Percentiles rank a stretch among this genome's conserved stretches.
phyloP scores from a whole-genome alignment of 2,888 invertebrate genomes.

The Conistra vaccinii region DNA sequence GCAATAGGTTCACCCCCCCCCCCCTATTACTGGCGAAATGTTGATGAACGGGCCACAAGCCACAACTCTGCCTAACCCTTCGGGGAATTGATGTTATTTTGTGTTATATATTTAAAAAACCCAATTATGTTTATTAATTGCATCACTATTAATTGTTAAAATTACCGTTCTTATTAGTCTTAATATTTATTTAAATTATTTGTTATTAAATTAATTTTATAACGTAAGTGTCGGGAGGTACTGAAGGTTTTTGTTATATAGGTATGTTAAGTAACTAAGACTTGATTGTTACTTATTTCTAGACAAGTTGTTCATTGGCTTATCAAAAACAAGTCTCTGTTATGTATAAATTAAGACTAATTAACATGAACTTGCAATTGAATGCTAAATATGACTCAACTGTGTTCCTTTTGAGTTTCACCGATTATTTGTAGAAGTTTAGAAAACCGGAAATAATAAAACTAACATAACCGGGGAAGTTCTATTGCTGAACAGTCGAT shows the following conservation, averaged over 20 bases:
- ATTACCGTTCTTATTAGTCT: not conserved
- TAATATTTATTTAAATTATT: slow-evolving; percentile 8
- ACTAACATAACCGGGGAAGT: not conserved
- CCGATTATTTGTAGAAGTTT: too few species aligned
- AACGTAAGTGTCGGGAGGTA: not conserved
- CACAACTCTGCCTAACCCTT: too few species aligned
- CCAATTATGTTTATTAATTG: not conserved
- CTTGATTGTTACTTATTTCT: not conserved
- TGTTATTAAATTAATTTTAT: slow-evolving; percentile 11
- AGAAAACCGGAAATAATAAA: not conserved
- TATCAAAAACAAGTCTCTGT: not conserved
- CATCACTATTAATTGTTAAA: not conserved
- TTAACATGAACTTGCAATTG: not conserved
- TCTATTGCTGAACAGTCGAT: not conserved
- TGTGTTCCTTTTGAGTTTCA: not conserved
- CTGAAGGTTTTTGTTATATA: not conserved
- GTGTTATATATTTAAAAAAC: too few species aligned
- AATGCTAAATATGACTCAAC: not conserved
- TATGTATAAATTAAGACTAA: not conserved
- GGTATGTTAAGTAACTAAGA: not conserved
- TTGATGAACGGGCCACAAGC: too few species aligned
- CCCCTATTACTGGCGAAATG: too few species aligned
- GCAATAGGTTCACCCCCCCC: too few species aligned
- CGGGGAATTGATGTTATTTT: too few species aligned
- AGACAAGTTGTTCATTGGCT: not conserved